Evolutionary conservation across 1,140 invertebrate species (phyloP).

Genomic region (Parasteatoda tepidariorum): DNA sequence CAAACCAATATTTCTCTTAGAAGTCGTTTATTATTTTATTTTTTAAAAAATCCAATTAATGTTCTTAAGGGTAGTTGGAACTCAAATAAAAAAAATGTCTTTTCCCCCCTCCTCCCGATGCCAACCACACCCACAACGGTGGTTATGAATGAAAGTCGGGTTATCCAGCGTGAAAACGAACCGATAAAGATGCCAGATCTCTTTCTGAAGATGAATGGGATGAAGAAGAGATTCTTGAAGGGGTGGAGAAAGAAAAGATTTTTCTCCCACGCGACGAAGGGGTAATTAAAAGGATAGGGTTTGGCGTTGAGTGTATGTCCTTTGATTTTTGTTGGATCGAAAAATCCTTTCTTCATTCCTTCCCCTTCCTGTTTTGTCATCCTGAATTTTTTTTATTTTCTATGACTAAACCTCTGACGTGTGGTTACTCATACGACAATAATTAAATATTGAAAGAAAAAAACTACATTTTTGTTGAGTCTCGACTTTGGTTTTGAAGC

Average conservation of each 20-base stretch:
- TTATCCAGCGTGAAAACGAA: constrained; percentile 46
- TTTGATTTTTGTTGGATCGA: too few relatives aligned
- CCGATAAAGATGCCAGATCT: constrained; percentile 51
- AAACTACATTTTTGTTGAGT: too few relatives aligned
- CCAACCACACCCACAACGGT: constrained; percentile 29
- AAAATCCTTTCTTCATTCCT: too few relatives aligned
- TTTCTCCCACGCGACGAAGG: constrained; percentile 30
- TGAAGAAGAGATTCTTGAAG: background rate
- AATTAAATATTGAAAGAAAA: too few relatives aligned
- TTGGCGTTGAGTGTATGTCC: too few relatives aligned
- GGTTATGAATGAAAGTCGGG: constrained; percentile 41
- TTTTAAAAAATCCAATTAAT: constrained; percentile 30
- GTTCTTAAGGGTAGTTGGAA: background rate
- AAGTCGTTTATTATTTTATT: background rate
- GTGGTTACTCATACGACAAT: too few relatives aligned
- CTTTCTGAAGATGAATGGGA: constrained; percentile 20
- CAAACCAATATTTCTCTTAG: background rate
- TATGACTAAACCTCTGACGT: too few relatives aligned
- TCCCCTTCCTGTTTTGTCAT: too few relatives aligned
- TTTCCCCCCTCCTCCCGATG: background rate
- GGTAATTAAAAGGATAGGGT: constrained; percentile 51
- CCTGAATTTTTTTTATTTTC: too few relatives aligned
- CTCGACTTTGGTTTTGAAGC: too few relatives aligned
- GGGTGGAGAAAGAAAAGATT: background rate
- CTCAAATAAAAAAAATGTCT: background rate